Evolutionary conservation across 2,888 invertebrate species (phyloP), one percentile per base, ranked within the genome.

Genomic region (Ernsta delagoae): DNA sequence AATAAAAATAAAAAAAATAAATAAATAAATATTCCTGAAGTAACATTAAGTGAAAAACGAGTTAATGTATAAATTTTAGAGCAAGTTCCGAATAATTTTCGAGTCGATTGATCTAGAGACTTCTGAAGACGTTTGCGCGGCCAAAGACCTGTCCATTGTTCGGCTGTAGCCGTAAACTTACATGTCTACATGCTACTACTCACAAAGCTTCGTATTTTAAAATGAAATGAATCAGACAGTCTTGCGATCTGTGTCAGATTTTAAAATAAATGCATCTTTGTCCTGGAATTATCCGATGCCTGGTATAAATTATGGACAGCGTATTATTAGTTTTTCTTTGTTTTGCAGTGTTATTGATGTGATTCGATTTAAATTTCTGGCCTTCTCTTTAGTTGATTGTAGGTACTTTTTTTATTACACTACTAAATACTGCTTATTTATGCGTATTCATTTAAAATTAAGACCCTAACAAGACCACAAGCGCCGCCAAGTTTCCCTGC

Each of bases 61-160:
- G 5, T 39, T 57, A 2, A 36, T 50, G 24, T 24, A 50, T 0
- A 50, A 53, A 53, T 24, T 4, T n/a, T 36, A 2, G 36, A 36
- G 36, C 4, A 36, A 36, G 36, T 36, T 36, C 6, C 36, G 6
- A 36, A 36, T 36, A 36, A 4, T 53, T 53, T 53, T 24, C 9
- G 53, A 4, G 8, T 6, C 53, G 8, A 3, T 53, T 16, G 16
- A 16, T 16, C 16, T 16, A 53, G 9, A 16, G 24, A 7, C 24
- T 53, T 53, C 16, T 24, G 24, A 53, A 53, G 48, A 61, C 3
- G 48, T 7, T 45, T 34, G 34, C 34, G 45, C 31, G 48, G 61
- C 31, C 61, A 36, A 50, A 34, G 61, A 61, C 57, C 39, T 34
- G 3, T 5, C 45, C n/a, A 36, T 50, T 48, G 61, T 50, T 50